Evolutionary conservation across 2,888 invertebrate species (phyloP), one percentile per base, ranked within the genome.

Genomic region (Synergus laeviventris): DNA sequence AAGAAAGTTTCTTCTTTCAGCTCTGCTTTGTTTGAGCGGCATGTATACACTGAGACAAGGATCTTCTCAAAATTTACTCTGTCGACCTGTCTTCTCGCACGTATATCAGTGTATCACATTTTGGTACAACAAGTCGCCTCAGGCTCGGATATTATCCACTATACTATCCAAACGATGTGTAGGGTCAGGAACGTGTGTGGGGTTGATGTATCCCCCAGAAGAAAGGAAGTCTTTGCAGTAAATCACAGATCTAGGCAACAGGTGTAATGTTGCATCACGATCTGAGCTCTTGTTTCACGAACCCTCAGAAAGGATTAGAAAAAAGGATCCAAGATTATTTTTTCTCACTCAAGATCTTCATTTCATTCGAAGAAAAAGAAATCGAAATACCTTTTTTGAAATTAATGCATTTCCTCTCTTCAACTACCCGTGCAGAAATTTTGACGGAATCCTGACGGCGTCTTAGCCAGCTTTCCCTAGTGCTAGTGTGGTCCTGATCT

Each of bases 221-320:
- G 78, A 79, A 80, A 78, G 80, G 76, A 77, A 78, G 81, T 76
- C 77, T 54, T 70, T 66, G 64, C 78, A 83, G 85, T 86, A 86
- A 86, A 86, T 86, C 84, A 86, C 81, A 74, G 79, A 83, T 83
- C 81, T 83, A 82, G 84, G 87, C 86, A 87, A 87, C 87, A 87
- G 87, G 87, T 87, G 87, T 86, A 86, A 79, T 79, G 80, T 86
- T 84, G 85, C 84, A 78, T 81, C 84, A 84, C 81, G 81, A 81
- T 82, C 79, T 82, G 78, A 81, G 81, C 82, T 84, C 83, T 81
- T 83, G 79, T 79, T 59, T 78, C 75, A 64, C 62, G 36, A 66
- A 77, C 59, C 70, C 36, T 64, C 62, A 49, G 24, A 49, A 70
- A 54, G 70, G 49, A 11, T 70, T 66, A 31, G 24, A 49, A 42